Evolutionary conservation across 2,113 vertebrate genomes (phyloP), one percentile per base, ranked within the genome.

Genomic region (Saguinus midas): DNA sequence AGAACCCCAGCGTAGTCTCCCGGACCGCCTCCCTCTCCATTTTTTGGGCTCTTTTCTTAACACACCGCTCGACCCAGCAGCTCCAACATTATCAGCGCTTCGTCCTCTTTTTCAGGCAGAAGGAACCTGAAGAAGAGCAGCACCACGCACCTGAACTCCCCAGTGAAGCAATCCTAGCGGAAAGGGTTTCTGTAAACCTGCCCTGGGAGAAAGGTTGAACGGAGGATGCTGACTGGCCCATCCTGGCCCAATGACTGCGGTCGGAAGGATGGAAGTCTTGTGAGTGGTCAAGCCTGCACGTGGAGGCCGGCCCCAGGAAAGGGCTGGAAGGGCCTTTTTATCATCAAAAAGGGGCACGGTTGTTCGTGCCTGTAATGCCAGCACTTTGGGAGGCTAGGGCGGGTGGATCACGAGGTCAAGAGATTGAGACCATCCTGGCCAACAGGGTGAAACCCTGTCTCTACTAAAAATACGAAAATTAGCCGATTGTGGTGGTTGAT

Each of bases 51-150:
- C 50, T 57, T 13, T 37, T 3, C 11, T 50, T 72, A n/a, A 61
- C 32, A 29, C 37, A 7, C 12, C 45, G 4, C 40, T 35, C 82
- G 37, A 40, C 40, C n/a, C 66, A 25, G 50, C 40, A 72, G 18
- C 27, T 37, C 80, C 50, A 13, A 32, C 13, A 40, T 9, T 8
- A 29, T 8, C 40, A 58, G 84, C 13, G 17, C 14, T 25, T 0
- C 0, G 64, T 29, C 27, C 48, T 75, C 9, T 35, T 20, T 48
- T n/a, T 27, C 0, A 1, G 50, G 75, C 20, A 8, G 23, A 5
- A 32, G 55, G 52, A 48, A 2, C 48, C 20, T 0, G 1, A n/a
- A 35, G 29, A 35, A 8, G 4, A 32, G 1, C 21, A 14, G 16
- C 23, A 9, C 27, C 13, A 27, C 48, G 61, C 0, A 0, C 45